A percentile compares a stretch with the other conserved stretches of the same genome.
Evolutionary conservation across 2,113 vertebrate genomes (phyloP).

Genomic region (Azemiops feae): DNA sequence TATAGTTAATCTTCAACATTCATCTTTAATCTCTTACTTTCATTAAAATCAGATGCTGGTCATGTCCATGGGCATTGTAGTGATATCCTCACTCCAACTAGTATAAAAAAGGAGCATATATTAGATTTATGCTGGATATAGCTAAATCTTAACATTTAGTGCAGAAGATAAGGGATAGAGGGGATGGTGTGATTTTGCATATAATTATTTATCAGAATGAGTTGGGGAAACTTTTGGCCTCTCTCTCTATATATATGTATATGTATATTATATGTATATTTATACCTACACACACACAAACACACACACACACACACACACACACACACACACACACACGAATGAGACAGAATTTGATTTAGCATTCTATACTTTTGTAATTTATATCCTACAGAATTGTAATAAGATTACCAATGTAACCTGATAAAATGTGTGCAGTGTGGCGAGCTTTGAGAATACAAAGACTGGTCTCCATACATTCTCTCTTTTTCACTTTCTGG

Average conservation of each 20-base stretch:
- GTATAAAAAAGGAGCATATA: conserved; percentile 25
- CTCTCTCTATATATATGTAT: not conserved
- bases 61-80: conserved; percentile 6
- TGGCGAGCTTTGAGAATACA: not conserved
- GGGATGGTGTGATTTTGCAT: not conserved
- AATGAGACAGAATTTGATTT: not conserved
- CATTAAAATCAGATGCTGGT: conserved; percentile 33
- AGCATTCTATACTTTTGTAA: not conserved
- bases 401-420: not conserved
- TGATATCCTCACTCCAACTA: not conserved
- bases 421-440: not conserved
- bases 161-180: conserved; percentile 22
- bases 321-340: not conserved
- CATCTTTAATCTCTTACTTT: conserved; percentile 33
- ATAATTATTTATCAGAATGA: conserved; percentile 21
- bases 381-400: not conserved
- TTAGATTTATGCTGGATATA: conserved; percentile 25
- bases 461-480: not conserved
- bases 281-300: too few relatives aligned
- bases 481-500: not conserved
- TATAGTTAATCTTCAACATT: conserved; percentile 33
- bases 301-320: not conserved
- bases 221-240: conserved; percentile 14
- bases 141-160: conserved; percentile 21
- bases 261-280: too few relatives aligned